Evolutionary conservation across 2,797 vertebrate genomes (phyloP).

Genomic region (Mionectes olivaceus): DNA sequence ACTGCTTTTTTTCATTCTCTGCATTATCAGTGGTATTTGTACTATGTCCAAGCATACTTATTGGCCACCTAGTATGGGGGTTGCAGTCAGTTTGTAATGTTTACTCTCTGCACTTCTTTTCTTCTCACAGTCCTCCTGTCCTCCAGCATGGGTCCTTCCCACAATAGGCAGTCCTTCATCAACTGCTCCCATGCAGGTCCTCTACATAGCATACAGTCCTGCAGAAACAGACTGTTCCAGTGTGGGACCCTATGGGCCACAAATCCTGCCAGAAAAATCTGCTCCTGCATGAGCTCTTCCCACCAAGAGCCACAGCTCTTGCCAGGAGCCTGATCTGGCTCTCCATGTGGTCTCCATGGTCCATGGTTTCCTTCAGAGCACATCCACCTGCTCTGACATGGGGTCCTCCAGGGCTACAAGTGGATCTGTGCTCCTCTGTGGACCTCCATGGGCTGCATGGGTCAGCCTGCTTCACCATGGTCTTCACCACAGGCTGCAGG

Average conservation of each 20-base stretch:
- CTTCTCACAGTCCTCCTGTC: not conserved
- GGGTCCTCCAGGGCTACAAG: not conserved
- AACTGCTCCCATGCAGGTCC: not conserved
- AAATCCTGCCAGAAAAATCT: not conserved
- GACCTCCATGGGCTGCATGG: not conserved
- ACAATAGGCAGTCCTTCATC: not conserved
- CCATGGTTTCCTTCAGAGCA: not conserved
- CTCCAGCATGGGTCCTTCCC: not conserved
- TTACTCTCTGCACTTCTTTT: not conserved
- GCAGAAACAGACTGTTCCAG: not conserved
- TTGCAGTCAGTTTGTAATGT: not conserved
- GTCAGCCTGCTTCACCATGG: not conserved
- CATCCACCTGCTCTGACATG: fast-evolving
- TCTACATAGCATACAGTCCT: not conserved
- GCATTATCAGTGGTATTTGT: not conserved
- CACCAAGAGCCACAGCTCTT: not conserved
- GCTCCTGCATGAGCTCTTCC: fast-evolving
- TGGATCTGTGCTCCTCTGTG: not conserved
- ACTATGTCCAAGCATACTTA: not conserved
- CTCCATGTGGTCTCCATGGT: not conserved
- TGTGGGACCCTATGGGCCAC: not conserved
- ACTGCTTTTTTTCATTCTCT: not conserved
- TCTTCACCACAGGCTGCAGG: not conserved
- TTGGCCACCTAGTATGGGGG: not conserved
- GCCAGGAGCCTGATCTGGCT: not conserved